phyloP scores from a whole-genome alignment of 1,140 invertebrate species.

The Epicauta chinensis region DNA sequence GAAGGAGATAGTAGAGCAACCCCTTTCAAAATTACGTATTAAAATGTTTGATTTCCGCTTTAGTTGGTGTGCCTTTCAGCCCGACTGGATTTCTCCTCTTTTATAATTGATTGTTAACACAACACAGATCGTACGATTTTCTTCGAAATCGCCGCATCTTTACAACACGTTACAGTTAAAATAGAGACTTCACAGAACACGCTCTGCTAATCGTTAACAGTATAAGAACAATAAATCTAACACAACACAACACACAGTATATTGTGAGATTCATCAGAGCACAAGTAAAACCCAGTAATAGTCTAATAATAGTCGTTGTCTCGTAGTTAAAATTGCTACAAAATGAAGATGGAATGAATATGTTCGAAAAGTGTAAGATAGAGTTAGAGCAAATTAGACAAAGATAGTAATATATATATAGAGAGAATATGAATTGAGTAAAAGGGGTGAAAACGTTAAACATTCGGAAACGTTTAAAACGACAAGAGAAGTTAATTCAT shows the following conservation, averaged over 20 bases:
- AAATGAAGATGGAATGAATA: no score
- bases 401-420: no score
- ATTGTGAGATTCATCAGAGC: slow-evolving; percentile 31
- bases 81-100: slow-evolving; percentile 3
- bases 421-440: slow-evolving; percentile 7
- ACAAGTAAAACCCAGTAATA: slow-evolving; percentile 33
- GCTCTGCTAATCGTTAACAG: not conserved
- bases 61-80: slow-evolving; percentile 10
- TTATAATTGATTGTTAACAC: slow-evolving; percentile 14
- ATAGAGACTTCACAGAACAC: no score
- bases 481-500: slow-evolving; percentile 32
- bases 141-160: no score
- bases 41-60: slow-evolving; percentile 27
- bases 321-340: no score
- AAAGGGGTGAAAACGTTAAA: slow-evolving; percentile 33
- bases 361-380: no score
- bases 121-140: not conserved
- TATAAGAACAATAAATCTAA: slow-evolving; percentile 32
- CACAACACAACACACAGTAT: no score
- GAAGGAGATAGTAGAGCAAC: no score
- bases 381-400: no score
- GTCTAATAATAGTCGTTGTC: not conserved
- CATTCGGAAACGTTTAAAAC: slow-evolving; percentile 33
- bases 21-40: slow-evolving; percentile 40
- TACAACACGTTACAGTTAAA: no score